Conservation (phyloP, 2,797 vertebrate genomes). For the Coreius guichenoti region DNA sequence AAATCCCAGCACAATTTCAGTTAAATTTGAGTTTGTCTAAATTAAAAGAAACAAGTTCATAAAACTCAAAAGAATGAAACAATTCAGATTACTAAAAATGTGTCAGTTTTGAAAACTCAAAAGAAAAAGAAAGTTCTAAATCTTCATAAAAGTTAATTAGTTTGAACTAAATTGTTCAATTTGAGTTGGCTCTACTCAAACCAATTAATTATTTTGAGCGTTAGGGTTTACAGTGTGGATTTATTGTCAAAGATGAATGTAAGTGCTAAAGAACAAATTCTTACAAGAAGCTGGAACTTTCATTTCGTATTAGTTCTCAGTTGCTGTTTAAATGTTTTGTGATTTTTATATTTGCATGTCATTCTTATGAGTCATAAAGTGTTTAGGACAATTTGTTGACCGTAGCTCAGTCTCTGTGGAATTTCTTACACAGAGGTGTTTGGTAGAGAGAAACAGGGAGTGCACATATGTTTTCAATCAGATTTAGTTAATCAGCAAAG, state of each 20-base stretch:
- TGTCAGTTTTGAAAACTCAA: too few species aligned
- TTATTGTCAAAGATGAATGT: not conserved
- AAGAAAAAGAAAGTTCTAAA: too few species aligned
- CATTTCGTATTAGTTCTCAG: not conserved
- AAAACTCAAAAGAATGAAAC: too few species aligned
- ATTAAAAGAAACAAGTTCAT: too few species aligned
- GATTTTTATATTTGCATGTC: not conserved
- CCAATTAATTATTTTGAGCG: too few species aligned
- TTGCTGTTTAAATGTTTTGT: not conserved
- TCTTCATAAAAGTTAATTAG: too few species aligned
- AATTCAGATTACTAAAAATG: too few species aligned
- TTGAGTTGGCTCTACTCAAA: too few species aligned
- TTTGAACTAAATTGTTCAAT: too few species aligned
- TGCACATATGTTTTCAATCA: conserved; percentile 9
- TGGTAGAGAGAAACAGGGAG: not conserved
- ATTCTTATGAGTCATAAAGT: conserved; percentile 11
- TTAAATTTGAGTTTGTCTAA: too few species aligned
- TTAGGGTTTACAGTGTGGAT: too few species aligned
- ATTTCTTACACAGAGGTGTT: conserved; percentile 9
- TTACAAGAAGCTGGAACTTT: not conserved
- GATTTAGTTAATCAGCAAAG: not conserved
- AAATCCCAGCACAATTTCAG: too few species aligned
- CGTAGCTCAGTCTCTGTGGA: not conserved
- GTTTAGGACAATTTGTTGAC: conserved; percentile 10
- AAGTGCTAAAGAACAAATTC: not conserved